phyloP scores from a whole-genome alignment of 1,140 invertebrate genomes.

The Elysia chlorotica region DNA sequence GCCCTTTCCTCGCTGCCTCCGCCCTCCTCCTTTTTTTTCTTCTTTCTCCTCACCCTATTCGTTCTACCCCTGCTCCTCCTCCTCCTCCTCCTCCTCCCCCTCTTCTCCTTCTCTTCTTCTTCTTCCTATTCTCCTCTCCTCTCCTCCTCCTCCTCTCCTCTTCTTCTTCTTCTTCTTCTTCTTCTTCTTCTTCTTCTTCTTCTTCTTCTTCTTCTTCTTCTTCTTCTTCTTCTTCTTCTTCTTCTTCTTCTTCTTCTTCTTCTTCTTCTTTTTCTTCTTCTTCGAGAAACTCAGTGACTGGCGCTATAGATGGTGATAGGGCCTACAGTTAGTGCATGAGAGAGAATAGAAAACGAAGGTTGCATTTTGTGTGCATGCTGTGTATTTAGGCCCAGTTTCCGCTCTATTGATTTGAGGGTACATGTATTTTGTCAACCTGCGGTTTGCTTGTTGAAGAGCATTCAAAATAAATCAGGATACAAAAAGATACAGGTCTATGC shows the following conservation, averaged over 20 bases:
- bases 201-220: not conserved
- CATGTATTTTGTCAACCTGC: too few species aligned
- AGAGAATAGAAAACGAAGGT: too few species aligned
- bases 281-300: too few species aligned
- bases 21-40: constrained; percentile 3
- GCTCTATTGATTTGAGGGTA: too few species aligned
- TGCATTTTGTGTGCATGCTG: too few species aligned
- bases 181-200: not conserved
- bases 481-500: too few species aligned
- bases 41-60: not conserved
- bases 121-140: not conserved
- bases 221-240: not conserved
- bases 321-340: too few species aligned
- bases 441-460: too few species aligned
- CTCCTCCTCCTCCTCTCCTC: not conserved
- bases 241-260: not conserved
- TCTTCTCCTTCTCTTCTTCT: not conserved
- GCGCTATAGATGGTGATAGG: too few species aligned
- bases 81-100: not conserved
- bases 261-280: not conserved
- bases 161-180: not conserved
- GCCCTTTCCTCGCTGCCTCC: not conserved
- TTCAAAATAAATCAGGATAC: too few species aligned
- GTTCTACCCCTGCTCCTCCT: not conserved
- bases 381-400: too few species aligned